Evolutionary conservation across 2,888 invertebrate species (phyloP).

Genomic region (Urechis unicinctus): DNA sequence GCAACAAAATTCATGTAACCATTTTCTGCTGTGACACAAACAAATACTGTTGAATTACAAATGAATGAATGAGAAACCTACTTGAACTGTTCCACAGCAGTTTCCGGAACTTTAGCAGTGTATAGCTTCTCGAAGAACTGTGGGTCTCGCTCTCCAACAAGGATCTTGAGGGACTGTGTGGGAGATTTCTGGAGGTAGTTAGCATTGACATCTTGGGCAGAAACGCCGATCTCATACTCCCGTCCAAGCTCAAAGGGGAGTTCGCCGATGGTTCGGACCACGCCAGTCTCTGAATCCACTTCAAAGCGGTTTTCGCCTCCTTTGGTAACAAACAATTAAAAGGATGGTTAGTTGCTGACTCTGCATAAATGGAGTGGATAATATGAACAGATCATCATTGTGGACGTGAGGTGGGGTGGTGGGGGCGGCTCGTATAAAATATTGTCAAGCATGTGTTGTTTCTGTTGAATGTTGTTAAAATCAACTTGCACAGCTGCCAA

Average conservation of each 20-base stretch:
- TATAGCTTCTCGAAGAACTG: constrained; percentile 96
- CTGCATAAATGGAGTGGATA: not conserved
- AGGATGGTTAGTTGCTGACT: not conserved
- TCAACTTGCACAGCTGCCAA: too few relatives aligned
- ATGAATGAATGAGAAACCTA: too few relatives aligned
- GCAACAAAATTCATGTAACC: too few relatives aligned
- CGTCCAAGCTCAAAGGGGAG: constrained; percentile 59
- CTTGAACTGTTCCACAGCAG: constrained; percentile 14
- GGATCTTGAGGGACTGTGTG: constrained; percentile 58
- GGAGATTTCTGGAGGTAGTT: constrained; percentile 27
- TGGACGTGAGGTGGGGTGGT: too few relatives aligned
- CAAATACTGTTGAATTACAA: too few relatives aligned
- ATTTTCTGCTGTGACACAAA: too few relatives aligned
- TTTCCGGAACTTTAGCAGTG: constrained; percentile 91
- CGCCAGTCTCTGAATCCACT: constrained; percentile 66
- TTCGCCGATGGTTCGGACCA: constrained; percentile 22
- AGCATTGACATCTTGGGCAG: constrained; percentile 67
- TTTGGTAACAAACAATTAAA: constrained; percentile 58
- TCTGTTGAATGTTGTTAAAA: too few relatives aligned
- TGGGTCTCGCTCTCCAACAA: constrained; percentile 94
- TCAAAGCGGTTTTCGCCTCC: constrained; percentile 71
- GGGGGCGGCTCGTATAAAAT: too few relatives aligned
- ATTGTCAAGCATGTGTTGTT: too few relatives aligned
- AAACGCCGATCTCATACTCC: constrained; percentile 93
- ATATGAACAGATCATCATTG: too few relatives aligned